Conservation (phyloP, 2,113 vertebrate species). For the Panthera leo region DNA sequence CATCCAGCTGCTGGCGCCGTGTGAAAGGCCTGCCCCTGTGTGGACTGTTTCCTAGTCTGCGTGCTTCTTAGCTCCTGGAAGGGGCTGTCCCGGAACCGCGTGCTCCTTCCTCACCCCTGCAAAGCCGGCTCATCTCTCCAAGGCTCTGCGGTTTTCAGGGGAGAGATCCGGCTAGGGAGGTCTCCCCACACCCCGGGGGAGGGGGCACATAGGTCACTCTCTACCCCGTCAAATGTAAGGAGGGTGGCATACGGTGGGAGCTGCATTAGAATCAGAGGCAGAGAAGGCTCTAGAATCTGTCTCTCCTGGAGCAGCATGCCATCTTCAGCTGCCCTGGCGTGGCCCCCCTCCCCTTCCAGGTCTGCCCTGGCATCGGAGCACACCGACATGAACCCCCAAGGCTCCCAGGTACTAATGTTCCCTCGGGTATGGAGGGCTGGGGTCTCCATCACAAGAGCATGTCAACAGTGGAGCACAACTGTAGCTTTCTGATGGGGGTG, state of each 20-base stretch:
- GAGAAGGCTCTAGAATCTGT: neutral
- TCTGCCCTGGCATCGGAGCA: fast-evolving
- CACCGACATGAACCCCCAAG: fast-evolving
- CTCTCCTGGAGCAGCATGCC: fast-evolving
- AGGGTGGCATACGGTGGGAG: fast-evolving
- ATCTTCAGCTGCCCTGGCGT: fast-evolving
- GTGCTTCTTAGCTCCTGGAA: neutral
- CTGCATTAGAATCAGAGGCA: neutral
- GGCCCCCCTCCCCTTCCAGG: no score
- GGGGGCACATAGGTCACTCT: fast-evolving
- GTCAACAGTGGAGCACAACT: fast-evolving
- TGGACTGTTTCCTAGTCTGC: fast-evolving
- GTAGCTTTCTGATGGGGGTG: fast-evolving
- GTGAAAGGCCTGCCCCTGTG: neutral
- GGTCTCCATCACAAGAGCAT: fast-evolving
- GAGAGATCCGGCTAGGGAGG: neutral
- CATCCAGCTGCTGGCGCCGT: neutral
- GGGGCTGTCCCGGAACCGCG: neutral
- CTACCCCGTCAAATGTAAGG: fast-evolving
- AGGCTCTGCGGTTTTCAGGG: neutral
- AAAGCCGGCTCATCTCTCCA: neutral
- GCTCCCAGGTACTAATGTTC: no score
- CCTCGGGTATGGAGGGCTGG: fast-evolving
- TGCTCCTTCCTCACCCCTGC: fast-evolving
- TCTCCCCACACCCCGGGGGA: fast-evolving